Evolutionary conservation across 2,797 vertebrate species (phyloP).

Genomic region (Sciaenops ocellatus): DNA sequence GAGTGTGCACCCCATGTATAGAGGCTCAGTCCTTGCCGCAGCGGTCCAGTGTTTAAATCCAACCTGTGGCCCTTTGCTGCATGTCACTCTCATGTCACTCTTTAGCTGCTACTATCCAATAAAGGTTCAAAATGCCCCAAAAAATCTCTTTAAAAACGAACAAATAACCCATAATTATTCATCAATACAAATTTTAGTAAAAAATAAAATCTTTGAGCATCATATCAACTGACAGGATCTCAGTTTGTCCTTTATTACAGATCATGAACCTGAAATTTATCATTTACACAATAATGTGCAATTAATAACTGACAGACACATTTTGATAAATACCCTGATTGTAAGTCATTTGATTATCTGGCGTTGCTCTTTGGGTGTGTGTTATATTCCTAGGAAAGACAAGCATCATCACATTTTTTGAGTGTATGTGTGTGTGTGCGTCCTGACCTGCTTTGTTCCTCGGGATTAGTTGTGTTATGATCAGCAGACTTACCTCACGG

Average conservation of each 20-base stretch:
- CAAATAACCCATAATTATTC: neutral
- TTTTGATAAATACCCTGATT: neutral
- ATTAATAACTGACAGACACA: neutral
- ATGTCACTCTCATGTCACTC: too few species aligned
- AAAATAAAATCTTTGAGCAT: neutral
- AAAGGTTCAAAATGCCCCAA: too few species aligned
- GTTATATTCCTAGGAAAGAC: neutral
- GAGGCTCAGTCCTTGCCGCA: too few species aligned
- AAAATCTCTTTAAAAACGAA: too few species aligned
- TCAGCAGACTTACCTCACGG: conserved; percentile 45
- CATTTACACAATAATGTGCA: neutral
- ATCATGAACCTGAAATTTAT: neutral
- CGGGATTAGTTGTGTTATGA: conserved; percentile 31
- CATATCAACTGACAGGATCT: neutral
- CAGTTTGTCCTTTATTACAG: neutral
- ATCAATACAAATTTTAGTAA: neutral
- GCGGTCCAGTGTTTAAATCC: too few species aligned
- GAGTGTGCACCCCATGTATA: too few species aligned
- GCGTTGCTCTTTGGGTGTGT: neutral
- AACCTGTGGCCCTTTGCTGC: too few species aligned
- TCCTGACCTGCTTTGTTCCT: conserved; percentile 40
- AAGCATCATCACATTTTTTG: conserved; percentile 2
- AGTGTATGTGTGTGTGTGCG: neutral
- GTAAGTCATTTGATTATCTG: neutral
- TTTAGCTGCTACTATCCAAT: too few species aligned